Evolutionary conservation across 2,113 vertebrate genomes (phyloP).

Genomic region (Neolamprologus variostigma): DNA sequence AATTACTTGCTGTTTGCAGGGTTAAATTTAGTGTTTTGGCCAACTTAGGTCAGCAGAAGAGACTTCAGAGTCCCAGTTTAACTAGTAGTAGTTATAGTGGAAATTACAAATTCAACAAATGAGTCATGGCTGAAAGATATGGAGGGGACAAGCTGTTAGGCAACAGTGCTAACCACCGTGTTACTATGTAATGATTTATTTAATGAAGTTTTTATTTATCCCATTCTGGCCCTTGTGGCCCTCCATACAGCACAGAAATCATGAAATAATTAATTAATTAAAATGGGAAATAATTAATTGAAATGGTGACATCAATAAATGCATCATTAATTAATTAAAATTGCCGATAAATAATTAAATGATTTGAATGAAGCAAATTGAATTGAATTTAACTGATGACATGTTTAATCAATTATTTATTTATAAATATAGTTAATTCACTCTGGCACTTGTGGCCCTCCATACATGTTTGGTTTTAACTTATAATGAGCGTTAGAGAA

Average conservation of each 20-base stretch:
- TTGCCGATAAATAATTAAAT: background rate
- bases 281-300: background rate
- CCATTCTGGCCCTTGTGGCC: background rate
- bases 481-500: background rate
- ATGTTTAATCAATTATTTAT: background rate
- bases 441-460: background rate
- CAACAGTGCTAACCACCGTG: background rate
- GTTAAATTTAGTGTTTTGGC: background rate
- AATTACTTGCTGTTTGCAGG: background rate
- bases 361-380: background rate
- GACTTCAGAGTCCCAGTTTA: background rate
- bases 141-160: background rate
- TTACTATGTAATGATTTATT: background rate
- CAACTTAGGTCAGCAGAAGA: background rate
- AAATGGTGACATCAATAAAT: background rate
- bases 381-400: background rate
- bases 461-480: background rate
- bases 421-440: background rate
- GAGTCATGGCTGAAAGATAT: background rate
- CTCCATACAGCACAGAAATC: background rate
- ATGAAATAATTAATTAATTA: background rate
- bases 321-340: background rate
- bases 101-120: background rate
- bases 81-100: background rate
- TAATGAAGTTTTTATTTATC: background rate